Percentiles rank a stretch among this genome's conserved stretches.
These are phyloP conservation scores for Rhinoderma darwinii DNA, from an alignment of 2,113 vertebrate species.

Conservation along the genomic window DNA sequence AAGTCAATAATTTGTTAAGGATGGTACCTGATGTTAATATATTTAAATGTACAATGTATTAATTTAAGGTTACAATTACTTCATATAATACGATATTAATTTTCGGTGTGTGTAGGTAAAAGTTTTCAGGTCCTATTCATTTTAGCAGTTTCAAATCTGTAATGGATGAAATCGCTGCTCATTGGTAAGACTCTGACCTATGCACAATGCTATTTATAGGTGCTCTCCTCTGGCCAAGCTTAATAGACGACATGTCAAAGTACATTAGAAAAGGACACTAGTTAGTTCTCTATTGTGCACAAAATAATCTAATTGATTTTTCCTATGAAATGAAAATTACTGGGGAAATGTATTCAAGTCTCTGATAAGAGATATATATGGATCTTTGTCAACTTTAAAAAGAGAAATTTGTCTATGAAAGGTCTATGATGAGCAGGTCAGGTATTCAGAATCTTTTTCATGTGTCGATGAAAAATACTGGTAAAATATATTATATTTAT, in stretches of 20 bases:
- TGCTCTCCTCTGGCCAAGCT: neutral
- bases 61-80: too few relatives aligned
- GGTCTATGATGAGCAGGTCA: too few relatives aligned
- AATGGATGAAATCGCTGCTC: neutral
- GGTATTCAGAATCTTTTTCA: too few relatives aligned
- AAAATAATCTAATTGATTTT: slow-evolving; percentile 23
- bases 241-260: slow-evolving; percentile 11
- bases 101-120: neutral
- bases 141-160: neutral
- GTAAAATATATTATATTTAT: too few relatives aligned
- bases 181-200: neutral
- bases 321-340: neutral
- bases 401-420: neutral
- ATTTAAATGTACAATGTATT: too few relatives aligned
- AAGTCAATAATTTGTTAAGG: too few relatives aligned
- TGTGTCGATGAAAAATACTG: too few relatives aligned
- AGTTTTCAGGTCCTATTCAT: neutral
- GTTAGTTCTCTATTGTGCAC: neutral
- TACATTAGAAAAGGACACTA: slow-evolving; percentile 15
- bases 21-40: too few relatives aligned
- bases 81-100: neutral
- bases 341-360: neutral
- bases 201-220: slow-evolving; percentile 3
- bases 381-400: neutral
- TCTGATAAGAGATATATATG: neutral